Conservation (phyloP, 2,797 vertebrate species). For the Furcifer pardalis region DNA sequence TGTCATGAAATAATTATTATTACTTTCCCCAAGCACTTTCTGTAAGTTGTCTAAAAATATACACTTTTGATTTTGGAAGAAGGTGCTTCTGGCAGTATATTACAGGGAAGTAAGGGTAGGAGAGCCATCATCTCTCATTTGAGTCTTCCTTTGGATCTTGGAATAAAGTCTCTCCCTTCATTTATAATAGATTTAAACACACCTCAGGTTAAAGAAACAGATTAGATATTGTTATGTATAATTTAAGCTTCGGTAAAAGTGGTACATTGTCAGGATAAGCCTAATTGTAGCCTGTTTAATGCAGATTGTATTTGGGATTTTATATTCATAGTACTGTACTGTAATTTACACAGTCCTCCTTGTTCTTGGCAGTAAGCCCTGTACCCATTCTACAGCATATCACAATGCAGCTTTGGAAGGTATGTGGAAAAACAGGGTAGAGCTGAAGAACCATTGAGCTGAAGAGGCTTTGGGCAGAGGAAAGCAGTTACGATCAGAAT, state of each 20-base stretch:
- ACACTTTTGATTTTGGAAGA: not conserved
- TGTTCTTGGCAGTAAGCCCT: not conserved
- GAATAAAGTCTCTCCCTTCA: not conserved
- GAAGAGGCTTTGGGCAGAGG: not conserved
- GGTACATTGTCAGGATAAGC: not conserved
- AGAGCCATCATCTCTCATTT: not conserved
- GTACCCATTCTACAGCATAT: not conserved
- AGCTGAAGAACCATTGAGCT: not conserved
- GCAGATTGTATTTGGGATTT: not conserved
- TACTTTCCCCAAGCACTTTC: not conserved
- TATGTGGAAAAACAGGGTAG: not conserved
- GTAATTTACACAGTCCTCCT: not conserved
- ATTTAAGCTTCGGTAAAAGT: not conserved
- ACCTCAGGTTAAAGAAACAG: not conserved
- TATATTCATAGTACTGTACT: not conserved
- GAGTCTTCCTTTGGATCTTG: not conserved
- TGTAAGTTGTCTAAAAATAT: too few relatives aligned
- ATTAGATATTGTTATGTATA: not conserved
- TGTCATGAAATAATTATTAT: too few relatives aligned
- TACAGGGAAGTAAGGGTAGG: not conserved
- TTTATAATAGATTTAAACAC: not conserved
- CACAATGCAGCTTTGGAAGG: not conserved
- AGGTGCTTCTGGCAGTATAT: not conserved
- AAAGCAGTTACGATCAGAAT: not conserved
- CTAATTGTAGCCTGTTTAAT: not conserved